A percentile compares a stretch with the other conserved stretches of the same genome.
phyloP scores from a whole-genome alignment of 2,888 invertebrate genomes.

The Erebia ligea region DNA sequence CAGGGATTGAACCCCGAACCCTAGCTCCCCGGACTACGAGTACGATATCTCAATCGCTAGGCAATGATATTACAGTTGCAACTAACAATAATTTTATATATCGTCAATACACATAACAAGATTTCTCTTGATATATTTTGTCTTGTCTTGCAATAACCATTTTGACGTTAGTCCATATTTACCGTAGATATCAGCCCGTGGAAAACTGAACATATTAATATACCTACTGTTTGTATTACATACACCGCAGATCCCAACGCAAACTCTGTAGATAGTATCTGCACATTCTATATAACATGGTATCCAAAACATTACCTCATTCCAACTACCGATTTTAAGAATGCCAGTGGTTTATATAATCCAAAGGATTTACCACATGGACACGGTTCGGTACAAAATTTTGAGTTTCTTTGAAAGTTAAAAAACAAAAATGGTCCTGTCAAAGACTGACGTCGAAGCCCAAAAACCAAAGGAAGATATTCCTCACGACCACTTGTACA shows the following conservation, averaged over 20 bases:
- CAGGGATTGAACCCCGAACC: no score
- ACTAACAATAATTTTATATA: no score
- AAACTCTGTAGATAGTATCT: constrained; percentile 53
- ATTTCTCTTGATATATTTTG: background rate
- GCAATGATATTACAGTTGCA: background rate
- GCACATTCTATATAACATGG: constrained; percentile 45
- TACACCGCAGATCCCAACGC: constrained; percentile 51
- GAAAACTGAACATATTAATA: constrained; percentile 50
- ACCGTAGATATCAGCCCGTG: constrained; percentile 49
- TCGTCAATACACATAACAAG: background rate
- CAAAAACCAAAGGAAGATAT: constrained; percentile 60
- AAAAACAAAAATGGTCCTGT: constrained; percentile 50
- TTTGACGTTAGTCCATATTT: constrained; percentile 47
- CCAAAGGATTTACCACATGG: constrained; percentile 36
- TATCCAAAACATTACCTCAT: constrained; percentile 38
- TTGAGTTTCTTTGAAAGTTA: constrained; percentile 11
- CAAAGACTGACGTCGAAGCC: constrained; percentile 56
- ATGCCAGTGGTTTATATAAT: constrained; percentile 34
- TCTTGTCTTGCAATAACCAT: constrained; percentile 36
- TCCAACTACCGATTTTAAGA: constrained; percentile 36
- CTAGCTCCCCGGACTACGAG: no score
- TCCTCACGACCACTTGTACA: constrained; percentile 70
- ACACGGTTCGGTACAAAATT: constrained; percentile 17
- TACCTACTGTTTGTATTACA: constrained; percentile 48
- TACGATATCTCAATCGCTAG: background rate